Evolutionary conservation across 2,797 vertebrate genomes (phyloP), one percentile per base, ranked within the genome.

Genomic region (Odontamblyopus lacepedii): DNA sequence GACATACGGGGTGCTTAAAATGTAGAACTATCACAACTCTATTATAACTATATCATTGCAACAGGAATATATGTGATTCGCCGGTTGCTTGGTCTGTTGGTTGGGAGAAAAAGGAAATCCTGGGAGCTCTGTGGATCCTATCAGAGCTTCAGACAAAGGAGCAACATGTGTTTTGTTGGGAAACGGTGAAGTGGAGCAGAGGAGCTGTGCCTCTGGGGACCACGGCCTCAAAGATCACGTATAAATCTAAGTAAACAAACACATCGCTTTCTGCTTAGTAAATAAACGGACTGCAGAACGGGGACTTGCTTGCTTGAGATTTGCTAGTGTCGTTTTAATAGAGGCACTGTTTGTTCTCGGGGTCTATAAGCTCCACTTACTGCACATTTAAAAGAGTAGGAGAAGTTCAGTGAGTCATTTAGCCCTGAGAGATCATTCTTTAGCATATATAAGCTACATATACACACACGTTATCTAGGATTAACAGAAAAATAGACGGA

Each of bases 211-310:
- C 84, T 80, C 78, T 2, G 61, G 79, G 79, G 86, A 76, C 6
- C 12, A 71, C 78, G 70, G 6, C 73, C 71, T 73, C 61, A 70
- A 78, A 59, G 70, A 74, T 74, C 18, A 15, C 81, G 73, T 44
- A 76, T 87, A 86, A 85, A 91, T 88, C 83, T 66, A 76, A 74
- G 82, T 86, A 88, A 89, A 92, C 83, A 88, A 85, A 85, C 74
- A 75, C 67, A 59, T 57, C 62, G 61, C 57, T 73, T 67, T 70
- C 44, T 26, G 0, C 71, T 48, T 71, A 13, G 65, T 55, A 76
- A 73, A 62, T 11, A 8, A 64, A 57, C 73, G 60, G 15, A 67
- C 61, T 59, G 57, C 41, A 26, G 19, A 27, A 53, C 53, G 56
- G 62, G 30, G 73, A 41, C 75, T 71, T 23, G 23, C 23, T 23